A percentile compares a stretch with the other conserved stretches of the same genome.
Evolutionary conservation across 2,888 invertebrate genomes (phyloP).

Genomic region (Lissonota sp.): DNA sequence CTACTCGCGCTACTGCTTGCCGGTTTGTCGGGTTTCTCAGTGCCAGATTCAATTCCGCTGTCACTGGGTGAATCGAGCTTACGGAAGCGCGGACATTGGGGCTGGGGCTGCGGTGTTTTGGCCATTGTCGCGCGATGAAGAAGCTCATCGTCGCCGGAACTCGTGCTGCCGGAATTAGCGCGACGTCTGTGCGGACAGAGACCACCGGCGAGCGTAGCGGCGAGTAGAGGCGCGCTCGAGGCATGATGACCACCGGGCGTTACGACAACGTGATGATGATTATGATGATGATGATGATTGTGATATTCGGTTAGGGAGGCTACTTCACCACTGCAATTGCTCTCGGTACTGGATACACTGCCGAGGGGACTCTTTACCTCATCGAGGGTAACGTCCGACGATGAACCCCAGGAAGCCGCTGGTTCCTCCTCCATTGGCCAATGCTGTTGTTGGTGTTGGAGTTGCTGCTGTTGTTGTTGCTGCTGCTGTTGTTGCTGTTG

Average conservation of each 20-base stretch:
- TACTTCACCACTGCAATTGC: constrained; percentile 90
- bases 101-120: constrained; percentile 81
- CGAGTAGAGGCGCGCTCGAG: constrained; percentile 90
- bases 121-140: constrained; percentile 82
- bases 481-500: constrained; percentile 84
- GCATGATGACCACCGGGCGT: constrained; percentile 85
- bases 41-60: constrained; percentile 96
- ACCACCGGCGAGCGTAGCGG: constrained; percentile 90
- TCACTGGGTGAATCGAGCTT: constrained; percentile 96
- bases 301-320: constrained; percentile 86
- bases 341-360: constrained; percentile 95
- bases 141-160: constrained; percentile 91
- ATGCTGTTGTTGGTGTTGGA: constrained; percentile 83
- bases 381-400: constrained; percentile 89
- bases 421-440: constrained; percentile 91
- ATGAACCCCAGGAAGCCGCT: constrained; percentile 88
- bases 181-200: constrained; percentile 90
- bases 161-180: constrained; percentile 89
- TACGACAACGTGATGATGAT: constrained; percentile 77
- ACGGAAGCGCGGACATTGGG: constrained; percentile 88
- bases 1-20: constrained; percentile 86
- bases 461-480: constrained; percentile 69
- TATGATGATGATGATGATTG: constrained; percentile 74
- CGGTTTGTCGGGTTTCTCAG: constrained; percentile 92
- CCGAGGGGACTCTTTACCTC: constrained; percentile 94